These are phyloP conservation scores for Panorpa germanica DNA, from an alignment of 2,888 invertebrate genomes.

Conservation along the genomic window DNA sequence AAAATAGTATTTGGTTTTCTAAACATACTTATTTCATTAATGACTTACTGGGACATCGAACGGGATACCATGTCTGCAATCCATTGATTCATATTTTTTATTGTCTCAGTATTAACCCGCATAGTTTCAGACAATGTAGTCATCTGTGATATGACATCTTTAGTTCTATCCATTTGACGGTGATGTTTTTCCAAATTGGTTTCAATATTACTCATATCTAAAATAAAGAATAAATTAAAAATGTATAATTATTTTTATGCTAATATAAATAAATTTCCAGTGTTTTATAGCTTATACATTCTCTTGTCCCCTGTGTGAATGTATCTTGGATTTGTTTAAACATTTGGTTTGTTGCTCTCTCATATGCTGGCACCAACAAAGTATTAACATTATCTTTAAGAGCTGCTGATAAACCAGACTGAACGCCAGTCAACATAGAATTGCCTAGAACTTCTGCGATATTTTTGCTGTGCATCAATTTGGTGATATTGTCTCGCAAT, in stretches of 20 bases:
- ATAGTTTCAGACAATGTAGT: too few species aligned
- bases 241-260: too few species aligned
- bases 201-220: conserved; percentile 31
- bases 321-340: conserved; percentile 78
- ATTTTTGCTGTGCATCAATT: conserved; percentile 60
- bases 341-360: conserved; percentile 69
- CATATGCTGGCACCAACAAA: conserved; percentile 68
- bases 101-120: too few species aligned
- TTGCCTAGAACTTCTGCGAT: conserved; percentile 56
- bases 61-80: too few species aligned
- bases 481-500: conserved; percentile 60
- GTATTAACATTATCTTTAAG: conserved; percentile 62
- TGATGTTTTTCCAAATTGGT: conserved; percentile 26
- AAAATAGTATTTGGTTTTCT: too few species aligned
- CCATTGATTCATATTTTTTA: too few species aligned
- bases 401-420: conserved; percentile 52
- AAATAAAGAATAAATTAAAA: conserved; percentile 12
- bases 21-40: too few species aligned
- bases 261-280: too few species aligned
- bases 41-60: too few species aligned
- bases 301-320: conserved; percentile 75
- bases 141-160: too few species aligned
- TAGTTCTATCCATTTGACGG: too few species aligned
- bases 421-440: conserved; percentile 46
- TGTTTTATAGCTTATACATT: conserved; percentile 46